Conservation (phyloP, 2,113 vertebrate species). For the Megaceryle maxima region DNA sequence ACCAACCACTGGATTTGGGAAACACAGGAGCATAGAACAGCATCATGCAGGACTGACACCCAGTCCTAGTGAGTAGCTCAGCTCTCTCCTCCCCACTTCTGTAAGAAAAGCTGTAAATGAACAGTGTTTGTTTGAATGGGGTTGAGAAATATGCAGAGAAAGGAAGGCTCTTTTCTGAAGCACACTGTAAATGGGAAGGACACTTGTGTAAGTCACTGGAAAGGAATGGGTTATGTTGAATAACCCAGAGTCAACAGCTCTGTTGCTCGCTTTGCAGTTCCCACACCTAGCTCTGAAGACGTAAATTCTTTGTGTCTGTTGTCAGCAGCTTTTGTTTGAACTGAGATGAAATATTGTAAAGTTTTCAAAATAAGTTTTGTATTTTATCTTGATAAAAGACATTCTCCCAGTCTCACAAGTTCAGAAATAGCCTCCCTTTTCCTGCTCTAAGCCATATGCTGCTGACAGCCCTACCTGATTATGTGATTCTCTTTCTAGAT, state of each 20-base stretch:
- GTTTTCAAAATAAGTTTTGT: slow-evolving; percentile 62
- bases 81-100: not conserved
- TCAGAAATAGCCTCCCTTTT: slow-evolving; percentile 46
- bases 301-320: slow-evolving; percentile 38
- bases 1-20: not conserved
- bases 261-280: not conserved
- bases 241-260: slow-evolving; percentile 4
- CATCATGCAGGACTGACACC: not conserved
- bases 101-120: not conserved
- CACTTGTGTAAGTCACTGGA: not conserved
- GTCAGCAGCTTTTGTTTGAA: slow-evolving; percentile 56
- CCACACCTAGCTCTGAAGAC: not conserved
- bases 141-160: not conserved
- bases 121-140: not conserved
- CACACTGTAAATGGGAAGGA: not conserved
- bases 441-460: slow-evolving; percentile 40
- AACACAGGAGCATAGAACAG: not conserved
- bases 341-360: slow-evolving; percentile 46
- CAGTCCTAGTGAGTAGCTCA: not conserved
- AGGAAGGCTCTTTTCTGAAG: not conserved
- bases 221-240: not conserved
- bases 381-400: slow-evolving; percentile 56
- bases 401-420: slow-evolving; percentile 1
- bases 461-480: slow-evolving; percentile 38
- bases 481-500: slow-evolving; percentile 28